Evolutionary conservation across 2,888 invertebrate genomes (phyloP).

Genomic region (Drosophila ustulata): DNA sequence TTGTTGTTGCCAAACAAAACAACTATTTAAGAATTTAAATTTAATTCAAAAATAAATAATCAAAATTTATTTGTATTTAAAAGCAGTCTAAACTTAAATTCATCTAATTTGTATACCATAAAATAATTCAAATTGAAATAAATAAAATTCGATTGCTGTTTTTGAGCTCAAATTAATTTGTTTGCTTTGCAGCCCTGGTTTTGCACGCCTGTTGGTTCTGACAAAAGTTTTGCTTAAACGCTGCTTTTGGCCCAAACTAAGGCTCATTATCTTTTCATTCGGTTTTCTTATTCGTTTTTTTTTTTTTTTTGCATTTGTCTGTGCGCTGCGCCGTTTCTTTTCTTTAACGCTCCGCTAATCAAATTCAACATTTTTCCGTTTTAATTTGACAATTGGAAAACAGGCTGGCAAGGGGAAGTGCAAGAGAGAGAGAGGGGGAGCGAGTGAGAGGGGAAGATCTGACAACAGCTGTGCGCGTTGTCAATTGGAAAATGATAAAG

Average conservation of each 20-base stretch:
- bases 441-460: neutral
- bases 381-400: conserved; percentile 78
- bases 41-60: too few relatives aligned
- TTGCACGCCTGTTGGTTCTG: conserved; percentile 47
- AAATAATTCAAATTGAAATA: too few relatives aligned
- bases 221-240: conserved; percentile 69
- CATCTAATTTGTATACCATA: too few relatives aligned
- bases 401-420: conserved; percentile 37
- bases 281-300: conserved; percentile 25
- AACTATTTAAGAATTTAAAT: too few relatives aligned
- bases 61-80: too few relatives aligned
- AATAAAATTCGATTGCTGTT: neutral
- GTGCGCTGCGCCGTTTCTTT: conserved; percentile 53
- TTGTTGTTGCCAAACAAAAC: too few relatives aligned
- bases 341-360: conserved; percentile 79
- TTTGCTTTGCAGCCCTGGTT: conserved; percentile 43
- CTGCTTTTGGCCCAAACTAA: conserved; percentile 58
- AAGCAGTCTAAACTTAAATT: neutral
- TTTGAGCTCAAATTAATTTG: neutral
- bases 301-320: conserved; percentile 35
- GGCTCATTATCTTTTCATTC: conserved; percentile 72
- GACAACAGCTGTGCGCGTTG: conserved; percentile 73
- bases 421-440: neutral
- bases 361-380: conserved; percentile 80
- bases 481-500: conserved; percentile 80